Base-by-base conservation (phyloP, 1,140 invertebrate genomes). In the Wiebesia pumilae region DNA sequence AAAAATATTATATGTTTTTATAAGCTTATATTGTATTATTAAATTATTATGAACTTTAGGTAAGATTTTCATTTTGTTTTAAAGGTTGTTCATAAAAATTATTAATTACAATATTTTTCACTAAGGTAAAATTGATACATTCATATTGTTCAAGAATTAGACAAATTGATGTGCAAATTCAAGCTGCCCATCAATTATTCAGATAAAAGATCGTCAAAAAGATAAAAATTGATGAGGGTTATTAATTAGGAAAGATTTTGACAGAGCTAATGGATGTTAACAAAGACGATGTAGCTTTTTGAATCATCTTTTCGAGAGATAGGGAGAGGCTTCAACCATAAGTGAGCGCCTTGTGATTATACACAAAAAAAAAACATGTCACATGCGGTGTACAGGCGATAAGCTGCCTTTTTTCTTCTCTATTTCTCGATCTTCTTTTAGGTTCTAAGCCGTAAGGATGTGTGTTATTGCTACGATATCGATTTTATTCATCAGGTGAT, bases 191-290 rank as follows among this genome's bases (percentile, higher is more conserved):
- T 62, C 58, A 27, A 62, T 1, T 62, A 24, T 62, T 27, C 10
- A 10, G 24, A 62, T 24, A 62, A 62, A 62, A 62, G 3, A 27
- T 62, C 4, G 3, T 27, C 19, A 69, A 69, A 35, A 43, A 40
- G 21, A 43, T 40, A 6, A 43, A 75, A 75, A 43, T 24, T 16
- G 38, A 75, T 27, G 38, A 75, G n/a, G 40, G 75, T 30, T 78
- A 78, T 47, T 78, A 78, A 78, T 78, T 78, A 51, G 47, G 30
- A 78, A 78, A 78, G 7, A 78, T n/a, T 30, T 78, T 54, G 43
- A n/a, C 43, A 6, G n/a, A 78, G 43, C n/a, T 54, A 78, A 78
- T 51, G 75, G 47, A n/a, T n/a, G 75, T 51, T 54, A 24, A 33
- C 27, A 43, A 51, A 78, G n/a, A 2, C 43, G 16, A 51, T 47